phyloP scores from a whole-genome alignment of 2,888 invertebrate genomes.

The Cataglyphis livida region DNA sequence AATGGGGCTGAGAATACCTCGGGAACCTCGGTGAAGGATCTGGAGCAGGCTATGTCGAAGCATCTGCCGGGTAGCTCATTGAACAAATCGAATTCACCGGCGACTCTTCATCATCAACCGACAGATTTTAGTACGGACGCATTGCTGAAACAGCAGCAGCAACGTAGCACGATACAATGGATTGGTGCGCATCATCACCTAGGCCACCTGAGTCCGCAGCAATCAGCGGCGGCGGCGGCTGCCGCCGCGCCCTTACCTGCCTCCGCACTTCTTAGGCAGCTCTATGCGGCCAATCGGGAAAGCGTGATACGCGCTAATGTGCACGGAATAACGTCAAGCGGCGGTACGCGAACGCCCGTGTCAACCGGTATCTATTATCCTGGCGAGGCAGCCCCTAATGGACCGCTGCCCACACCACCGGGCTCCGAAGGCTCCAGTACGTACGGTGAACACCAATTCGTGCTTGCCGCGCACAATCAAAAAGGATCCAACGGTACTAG shows the following conservation, averaged over 20 bases:
- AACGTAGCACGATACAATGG: conserved; percentile 96
- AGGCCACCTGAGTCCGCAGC: conserved; percentile 88
- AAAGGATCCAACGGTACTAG: conserved; percentile 73
- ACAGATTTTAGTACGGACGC: conserved; percentile 96
- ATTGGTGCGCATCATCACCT: conserved; percentile 92
- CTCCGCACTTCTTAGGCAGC: conserved; percentile 94
- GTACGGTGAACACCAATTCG: conserved; percentile 90
- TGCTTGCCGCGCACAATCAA: conserved; percentile 84
- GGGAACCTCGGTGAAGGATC: conserved; percentile 92
- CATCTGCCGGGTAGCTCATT: conserved; percentile 91
- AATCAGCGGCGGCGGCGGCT: conserved; percentile 84
- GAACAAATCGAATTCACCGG: conserved; percentile 86
- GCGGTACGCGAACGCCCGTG: conserved; percentile 82
- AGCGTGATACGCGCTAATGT: conserved; percentile 97
- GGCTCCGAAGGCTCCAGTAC: conserved; percentile 93
- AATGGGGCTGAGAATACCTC: conserved; percentile 85
- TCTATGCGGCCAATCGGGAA: conserved; percentile 93
- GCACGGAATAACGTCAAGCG: conserved; percentile 87
- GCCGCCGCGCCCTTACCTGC: conserved; percentile 91
- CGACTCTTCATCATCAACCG: conserved; percentile 89
- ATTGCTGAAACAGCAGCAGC: conserved; percentile 92
- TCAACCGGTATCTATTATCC: conserved; percentile 81
- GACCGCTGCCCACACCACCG: conserved; percentile 95
- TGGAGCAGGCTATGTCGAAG: conserved; percentile 98
- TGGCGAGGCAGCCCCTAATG: conserved; percentile 87